Evolutionary conservation across 1,140 invertebrate species (phyloP), one percentile per base, ranked within the genome.

Genomic region (Drosophila auraria): DNA sequence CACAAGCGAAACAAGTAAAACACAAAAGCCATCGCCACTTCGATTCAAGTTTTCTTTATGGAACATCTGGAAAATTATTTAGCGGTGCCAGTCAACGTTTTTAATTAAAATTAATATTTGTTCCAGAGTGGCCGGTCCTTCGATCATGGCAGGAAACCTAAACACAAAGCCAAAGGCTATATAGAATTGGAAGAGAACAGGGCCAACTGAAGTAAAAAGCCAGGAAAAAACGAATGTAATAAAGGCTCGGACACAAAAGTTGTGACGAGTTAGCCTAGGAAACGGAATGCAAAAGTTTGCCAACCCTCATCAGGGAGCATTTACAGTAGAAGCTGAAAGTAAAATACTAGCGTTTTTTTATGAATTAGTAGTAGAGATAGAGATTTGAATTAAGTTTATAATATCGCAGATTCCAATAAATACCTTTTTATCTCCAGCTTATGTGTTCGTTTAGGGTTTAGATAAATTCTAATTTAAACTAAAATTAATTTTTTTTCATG

Each of bases 201-300:
- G 27, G 33, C 9, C 15, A 36, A 61, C 44, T 20, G 17, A 62
- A 51, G 63, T 30, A 62, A 62, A 72, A 49, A 27, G 12, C 11
- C 42, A 20, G 50, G 17, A 15, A 7, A 51, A 14, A 70, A 12
- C n/a, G n/a, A 42, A 30, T 33, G n/a, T 59, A 45, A 58, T 49
- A 86, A 56, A 69, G 33, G 63, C 49, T 62, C 42, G 73, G 59
- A 54, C 65, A 54, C 49, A 60, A 78, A 87, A 82, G 23, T 90
- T 86, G 42, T 83, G 86, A 78, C 42, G 82, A 90, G 78, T 69
- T 81, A 11, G 54, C 64, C 61, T 53, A 61, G 66, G 66, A 86
- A 86, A 76, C 82, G 78, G 75, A 82, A 86, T 82, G 74, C 68
- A 66, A 84, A 89, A 86, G 53, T 80, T 89, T 80, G 33, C 36